Conservation (phyloP, 2,888 invertebrate genomes). For the Ectemnius continuus region DNA sequence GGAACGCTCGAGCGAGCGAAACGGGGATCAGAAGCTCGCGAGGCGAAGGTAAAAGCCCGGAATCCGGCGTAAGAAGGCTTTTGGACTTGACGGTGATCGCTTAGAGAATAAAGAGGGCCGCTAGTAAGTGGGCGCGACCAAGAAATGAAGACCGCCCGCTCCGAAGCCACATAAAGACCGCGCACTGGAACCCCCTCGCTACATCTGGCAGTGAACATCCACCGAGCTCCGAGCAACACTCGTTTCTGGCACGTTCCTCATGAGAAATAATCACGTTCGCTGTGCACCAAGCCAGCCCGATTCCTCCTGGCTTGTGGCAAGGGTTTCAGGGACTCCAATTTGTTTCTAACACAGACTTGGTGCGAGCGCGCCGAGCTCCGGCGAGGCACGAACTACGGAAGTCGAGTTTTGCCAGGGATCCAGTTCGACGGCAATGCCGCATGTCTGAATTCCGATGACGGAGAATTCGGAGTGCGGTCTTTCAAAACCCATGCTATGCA, state of each 20-base stretch:
- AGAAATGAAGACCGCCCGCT: slow-evolving; percentile 26
- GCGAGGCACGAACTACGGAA: no score
- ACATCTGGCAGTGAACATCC: neutral
- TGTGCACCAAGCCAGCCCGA: no score
- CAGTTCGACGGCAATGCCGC: no score
- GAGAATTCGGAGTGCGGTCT: no score
- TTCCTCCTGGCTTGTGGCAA: neutral
- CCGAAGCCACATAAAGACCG: slow-evolving; percentile 15
- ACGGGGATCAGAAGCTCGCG: slow-evolving; percentile 32
- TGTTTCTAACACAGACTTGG: neutral
- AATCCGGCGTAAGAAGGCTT: slow-evolving; percentile 38
- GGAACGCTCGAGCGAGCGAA: slow-evolving; percentile 45
- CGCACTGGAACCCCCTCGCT: neutral
- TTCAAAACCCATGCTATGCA: no score
- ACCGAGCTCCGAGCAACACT: neutral
- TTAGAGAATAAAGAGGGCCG: slow-evolving; percentile 24
- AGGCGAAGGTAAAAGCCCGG: slow-evolving; percentile 19
- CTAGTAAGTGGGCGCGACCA: neutral
- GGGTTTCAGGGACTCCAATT: neutral
- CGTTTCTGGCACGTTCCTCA: no score
- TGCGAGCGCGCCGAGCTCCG: no score
- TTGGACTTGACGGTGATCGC: slow-evolving; percentile 32
- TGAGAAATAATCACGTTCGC: no score
- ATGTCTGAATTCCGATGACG: no score
- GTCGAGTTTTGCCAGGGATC: no score